These are phyloP conservation scores for Ochlodes sylvanus DNA, from an alignment of 2,888 invertebrate genomes.

Conservation along the genomic window DNA sequence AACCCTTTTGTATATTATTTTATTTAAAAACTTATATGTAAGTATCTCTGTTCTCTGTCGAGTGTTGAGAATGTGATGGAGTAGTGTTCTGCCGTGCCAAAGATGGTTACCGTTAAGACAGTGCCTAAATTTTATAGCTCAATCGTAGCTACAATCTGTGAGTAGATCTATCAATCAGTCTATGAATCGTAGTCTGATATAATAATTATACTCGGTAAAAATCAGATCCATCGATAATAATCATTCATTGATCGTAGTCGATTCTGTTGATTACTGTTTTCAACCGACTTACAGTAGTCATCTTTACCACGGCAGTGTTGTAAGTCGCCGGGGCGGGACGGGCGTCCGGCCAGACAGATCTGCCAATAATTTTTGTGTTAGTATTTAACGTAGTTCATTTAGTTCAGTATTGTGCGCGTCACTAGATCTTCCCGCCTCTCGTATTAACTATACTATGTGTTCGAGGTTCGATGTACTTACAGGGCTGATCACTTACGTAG, in stretches of 20 bases:
- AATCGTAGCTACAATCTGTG: too few species aligned
- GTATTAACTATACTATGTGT: conserved; percentile 14
- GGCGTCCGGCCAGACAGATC: conserved; percentile 51
- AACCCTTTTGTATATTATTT: conserved; percentile 20
- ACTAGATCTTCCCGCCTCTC: conserved; percentile 8
- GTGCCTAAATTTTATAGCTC: neutral
- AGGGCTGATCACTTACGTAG: neutral
- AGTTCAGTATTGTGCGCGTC: conserved; percentile 21
- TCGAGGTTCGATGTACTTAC: conserved; percentile 33
- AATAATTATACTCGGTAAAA: too few species aligned
- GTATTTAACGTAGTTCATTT: conserved; percentile 19
- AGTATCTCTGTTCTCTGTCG: conserved; percentile 21
- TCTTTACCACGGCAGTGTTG: neutral
- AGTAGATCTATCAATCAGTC: too few species aligned
- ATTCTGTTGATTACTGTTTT: too few species aligned
- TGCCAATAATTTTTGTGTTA: conserved; percentile 52
- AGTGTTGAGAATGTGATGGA: conserved; percentile 7
- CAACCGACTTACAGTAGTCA: neutral
- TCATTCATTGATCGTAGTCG: too few species aligned
- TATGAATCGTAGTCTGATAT: too few species aligned
- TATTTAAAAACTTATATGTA: conserved; percentile 17
- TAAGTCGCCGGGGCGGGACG: neutral
- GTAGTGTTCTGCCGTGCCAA: neutral
- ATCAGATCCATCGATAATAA: too few species aligned
- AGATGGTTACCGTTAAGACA: neutral